A percentile compares a stretch with the other conserved stretches of the same genome.
phyloP scores from a whole-genome alignment of 2,888 invertebrate genomes.

The Sphinx pinastri region DNA sequence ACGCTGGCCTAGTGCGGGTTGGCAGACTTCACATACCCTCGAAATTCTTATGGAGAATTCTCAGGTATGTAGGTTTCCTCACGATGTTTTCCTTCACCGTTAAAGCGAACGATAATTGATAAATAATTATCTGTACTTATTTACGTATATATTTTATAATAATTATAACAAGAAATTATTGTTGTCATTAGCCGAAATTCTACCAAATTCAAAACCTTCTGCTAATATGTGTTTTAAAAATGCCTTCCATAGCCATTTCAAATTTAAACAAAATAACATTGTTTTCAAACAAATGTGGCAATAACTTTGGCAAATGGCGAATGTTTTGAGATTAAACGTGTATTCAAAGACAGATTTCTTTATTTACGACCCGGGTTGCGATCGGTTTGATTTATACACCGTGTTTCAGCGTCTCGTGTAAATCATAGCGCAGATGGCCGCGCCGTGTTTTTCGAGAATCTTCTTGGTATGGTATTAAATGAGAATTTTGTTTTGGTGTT shows the following conservation, averaged over 20 bases:
- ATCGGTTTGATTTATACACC: conserved; percentile 37
- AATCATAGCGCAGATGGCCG: conserved; percentile 44
- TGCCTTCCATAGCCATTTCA: too few relatives aligned
- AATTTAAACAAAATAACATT: background rate
- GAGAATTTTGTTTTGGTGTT: background rate
- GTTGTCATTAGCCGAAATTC: background rate
- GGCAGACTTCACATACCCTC: too few relatives aligned
- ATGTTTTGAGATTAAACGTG: conserved; percentile 27
- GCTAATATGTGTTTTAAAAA: background rate
- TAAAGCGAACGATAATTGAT: too few relatives aligned
- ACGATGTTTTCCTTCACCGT: too few relatives aligned
- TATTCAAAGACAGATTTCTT: conserved; percentile 40
- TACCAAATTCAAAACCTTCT: too few relatives aligned
- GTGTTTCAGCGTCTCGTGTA: conserved; percentile 32
- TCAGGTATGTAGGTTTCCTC: too few relatives aligned
- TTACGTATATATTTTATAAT: too few relatives aligned
- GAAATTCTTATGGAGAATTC: too few relatives aligned
- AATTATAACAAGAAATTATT: background rate
- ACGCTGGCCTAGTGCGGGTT: too few relatives aligned
- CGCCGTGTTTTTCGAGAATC: conserved; percentile 34
- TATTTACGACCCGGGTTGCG: conserved; percentile 40
- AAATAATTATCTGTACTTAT: too few relatives aligned
- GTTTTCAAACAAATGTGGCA: conserved; percentile 18
- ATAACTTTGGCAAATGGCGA: conserved; percentile 18
- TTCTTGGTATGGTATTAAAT: conserved; percentile 10